phyloP scores from a whole-genome alignment of 1,140 invertebrate species.

The Cotesia glomerata region DNA sequence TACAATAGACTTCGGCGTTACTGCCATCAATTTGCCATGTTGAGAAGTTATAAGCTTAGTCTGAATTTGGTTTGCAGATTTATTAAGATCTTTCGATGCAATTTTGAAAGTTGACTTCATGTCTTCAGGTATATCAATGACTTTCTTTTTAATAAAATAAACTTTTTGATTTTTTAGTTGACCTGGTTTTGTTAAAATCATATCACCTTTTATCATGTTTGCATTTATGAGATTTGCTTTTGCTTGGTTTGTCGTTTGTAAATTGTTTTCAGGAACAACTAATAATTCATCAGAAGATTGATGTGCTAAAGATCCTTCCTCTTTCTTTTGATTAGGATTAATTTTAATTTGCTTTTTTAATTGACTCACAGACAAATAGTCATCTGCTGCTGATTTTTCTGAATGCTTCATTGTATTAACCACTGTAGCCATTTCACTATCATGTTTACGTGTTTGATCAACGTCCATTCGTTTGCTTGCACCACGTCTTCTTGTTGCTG shows the following conservation, averaged over 20 bases:
- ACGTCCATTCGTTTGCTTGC: constrained; percentile 55
- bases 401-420: constrained; percentile 60
- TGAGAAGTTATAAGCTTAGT: constrained; percentile 44
- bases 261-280: constrained; percentile 40
- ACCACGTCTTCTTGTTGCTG: constrained; percentile 47
- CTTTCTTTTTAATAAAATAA: constrained; percentile 55
- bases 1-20: constrained; percentile 33
- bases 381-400: constrained; percentile 50
- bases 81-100: constrained; percentile 44
- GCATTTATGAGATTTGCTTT: constrained; percentile 58
- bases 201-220: constrained; percentile 60
- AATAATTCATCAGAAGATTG: background rate
- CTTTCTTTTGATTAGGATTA: constrained; percentile 47
- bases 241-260: constrained; percentile 58
- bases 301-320: constrained; percentile 38
- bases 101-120: constrained; percentile 45
- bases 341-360: constrained; percentile 48
- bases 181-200: constrained; percentile 58
- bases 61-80: constrained; percentile 40
- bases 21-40: constrained; percentile 45
- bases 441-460: constrained; percentile 57
- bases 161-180: constrained; percentile 52
- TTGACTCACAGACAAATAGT: constrained; percentile 32
- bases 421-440: constrained; percentile 61
- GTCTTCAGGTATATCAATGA: constrained; percentile 53